Conservation (phyloP, 1,140 invertebrate genomes). For the Caenorhabditis remanei region DNA sequence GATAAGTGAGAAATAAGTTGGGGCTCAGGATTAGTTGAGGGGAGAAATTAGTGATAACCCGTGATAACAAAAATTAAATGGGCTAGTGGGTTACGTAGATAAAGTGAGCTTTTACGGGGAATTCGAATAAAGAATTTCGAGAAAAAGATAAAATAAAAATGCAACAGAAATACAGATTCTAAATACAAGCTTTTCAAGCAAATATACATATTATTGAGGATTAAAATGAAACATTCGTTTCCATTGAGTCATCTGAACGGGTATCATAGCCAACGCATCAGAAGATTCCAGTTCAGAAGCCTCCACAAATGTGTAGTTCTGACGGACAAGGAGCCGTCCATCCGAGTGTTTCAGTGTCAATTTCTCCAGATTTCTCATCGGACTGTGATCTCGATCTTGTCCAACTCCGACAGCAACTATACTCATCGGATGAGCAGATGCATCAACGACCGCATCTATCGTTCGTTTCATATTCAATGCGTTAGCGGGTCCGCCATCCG, state of each 20-base stretch:
- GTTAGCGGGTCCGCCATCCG: conserved; percentile 54
- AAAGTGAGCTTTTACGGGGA: too few relatives aligned
- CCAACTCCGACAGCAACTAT: conserved; percentile 58
- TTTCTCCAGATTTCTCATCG: conserved; percentile 43
- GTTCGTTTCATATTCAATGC: conserved; percentile 21
- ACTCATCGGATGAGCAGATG: conserved; percentile 55
- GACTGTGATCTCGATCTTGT: conserved; percentile 40
- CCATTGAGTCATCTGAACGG: conserved; percentile 43
- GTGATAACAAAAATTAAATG: neutral
- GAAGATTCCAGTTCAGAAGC: neutral
- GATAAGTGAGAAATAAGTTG: conserved; percentile 2
- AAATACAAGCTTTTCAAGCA: neutral
- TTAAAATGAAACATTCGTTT: conserved; percentile 16
- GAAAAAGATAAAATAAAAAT: too few relatives aligned
- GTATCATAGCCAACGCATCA: conserved; percentile 11
- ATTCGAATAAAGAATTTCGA: too few relatives aligned
- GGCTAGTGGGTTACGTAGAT: conserved; percentile 24
- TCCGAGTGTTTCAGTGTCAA: conserved; percentile 35
- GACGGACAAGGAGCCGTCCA: neutral
- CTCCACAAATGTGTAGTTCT: conserved; percentile 28
- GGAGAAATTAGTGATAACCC: neutral
- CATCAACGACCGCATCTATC: conserved; percentile 60
- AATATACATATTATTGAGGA: neutral
- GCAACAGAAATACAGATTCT: neutral
- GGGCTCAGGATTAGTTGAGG: neutral